Evolutionary conservation across 2,797 vertebrate species (phyloP).

Genomic region (Sebastes cheni): DNA sequence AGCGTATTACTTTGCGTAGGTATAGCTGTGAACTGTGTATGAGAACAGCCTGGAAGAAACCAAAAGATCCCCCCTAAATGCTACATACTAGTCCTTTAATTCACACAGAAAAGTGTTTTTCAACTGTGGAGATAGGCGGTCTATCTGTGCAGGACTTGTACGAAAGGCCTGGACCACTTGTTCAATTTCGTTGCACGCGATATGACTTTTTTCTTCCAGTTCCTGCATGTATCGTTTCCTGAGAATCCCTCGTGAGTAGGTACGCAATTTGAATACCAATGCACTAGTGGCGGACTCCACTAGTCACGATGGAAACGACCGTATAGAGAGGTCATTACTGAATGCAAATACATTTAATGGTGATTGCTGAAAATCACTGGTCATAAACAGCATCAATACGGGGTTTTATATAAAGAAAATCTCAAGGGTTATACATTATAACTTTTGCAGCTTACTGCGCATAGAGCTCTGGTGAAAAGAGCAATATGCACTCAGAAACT

Average conservation of each 20-base stretch:
- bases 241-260: not conserved
- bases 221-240: not conserved
- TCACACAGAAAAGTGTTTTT: too few species aligned
- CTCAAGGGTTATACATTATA: not conserved
- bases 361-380: not conserved
- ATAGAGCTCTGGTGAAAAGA: constrained; percentile 3
- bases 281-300: too few species aligned
- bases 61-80: too few species aligned
- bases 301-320: not conserved
- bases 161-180: too few species aligned
- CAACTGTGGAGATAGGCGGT: rapidly evolving
- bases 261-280: not conserved
- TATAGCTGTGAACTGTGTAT: too few species aligned
- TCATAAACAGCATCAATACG: not conserved
- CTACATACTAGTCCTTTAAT: too few species aligned
- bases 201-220: not conserved
- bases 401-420: not conserved
- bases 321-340: not conserved
- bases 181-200: not conserved
- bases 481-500: not conserved
- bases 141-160: too few species aligned
- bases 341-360: not conserved
- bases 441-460: not conserved
- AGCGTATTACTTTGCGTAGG: too few species aligned
- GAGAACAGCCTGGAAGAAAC: too few species aligned